Conservation (phyloP, 2,888 invertebrate genomes). For the Epinotia brunnichana region DNA sequence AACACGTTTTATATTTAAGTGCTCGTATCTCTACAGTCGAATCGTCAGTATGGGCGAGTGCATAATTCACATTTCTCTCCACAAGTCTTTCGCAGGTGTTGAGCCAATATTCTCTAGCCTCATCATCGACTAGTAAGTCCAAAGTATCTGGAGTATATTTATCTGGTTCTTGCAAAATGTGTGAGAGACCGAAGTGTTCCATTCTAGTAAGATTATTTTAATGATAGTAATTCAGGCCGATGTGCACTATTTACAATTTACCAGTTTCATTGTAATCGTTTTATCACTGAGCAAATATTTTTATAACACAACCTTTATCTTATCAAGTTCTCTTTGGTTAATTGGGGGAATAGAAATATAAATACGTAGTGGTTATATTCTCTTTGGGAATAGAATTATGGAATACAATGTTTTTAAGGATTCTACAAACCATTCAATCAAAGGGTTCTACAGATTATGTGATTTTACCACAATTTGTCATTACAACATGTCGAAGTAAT, state of each 20-base stretch:
- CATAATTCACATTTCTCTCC: constrained; percentile 92
- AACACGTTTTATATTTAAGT: constrained; percentile 91
- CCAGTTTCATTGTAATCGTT: constrained; percentile 68
- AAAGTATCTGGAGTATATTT: constrained; percentile 96
- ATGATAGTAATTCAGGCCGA: constrained; percentile 45
- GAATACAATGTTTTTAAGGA: too few relatives aligned
- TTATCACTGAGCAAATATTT: constrained; percentile 69
- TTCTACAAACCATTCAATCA: too few relatives aligned
- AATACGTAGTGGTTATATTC: too few relatives aligned
- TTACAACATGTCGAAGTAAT: too few relatives aligned
- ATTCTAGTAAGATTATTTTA: constrained; percentile 55
- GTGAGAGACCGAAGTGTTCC: constrained; percentile 78
- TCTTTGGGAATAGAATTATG: too few relatives aligned
- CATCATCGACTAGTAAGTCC: constrained; percentile 92
- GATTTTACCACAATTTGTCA: too few relatives aligned
- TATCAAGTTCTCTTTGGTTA: constrained; percentile 55
- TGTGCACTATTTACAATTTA: constrained; percentile 58
- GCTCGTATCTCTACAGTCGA: constrained; percentile 91
- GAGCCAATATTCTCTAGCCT: constrained; percentile 96
- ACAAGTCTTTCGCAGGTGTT: constrained; percentile 94
- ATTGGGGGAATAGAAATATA: too few relatives aligned
- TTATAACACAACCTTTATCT: constrained; percentile 59
- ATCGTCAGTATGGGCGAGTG: constrained; percentile 89
- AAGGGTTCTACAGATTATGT: too few relatives aligned
- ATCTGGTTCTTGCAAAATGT: constrained; percentile 88